Conservation (phyloP, 2,888 invertebrate genomes). For the Atethmia centrago region DNA sequence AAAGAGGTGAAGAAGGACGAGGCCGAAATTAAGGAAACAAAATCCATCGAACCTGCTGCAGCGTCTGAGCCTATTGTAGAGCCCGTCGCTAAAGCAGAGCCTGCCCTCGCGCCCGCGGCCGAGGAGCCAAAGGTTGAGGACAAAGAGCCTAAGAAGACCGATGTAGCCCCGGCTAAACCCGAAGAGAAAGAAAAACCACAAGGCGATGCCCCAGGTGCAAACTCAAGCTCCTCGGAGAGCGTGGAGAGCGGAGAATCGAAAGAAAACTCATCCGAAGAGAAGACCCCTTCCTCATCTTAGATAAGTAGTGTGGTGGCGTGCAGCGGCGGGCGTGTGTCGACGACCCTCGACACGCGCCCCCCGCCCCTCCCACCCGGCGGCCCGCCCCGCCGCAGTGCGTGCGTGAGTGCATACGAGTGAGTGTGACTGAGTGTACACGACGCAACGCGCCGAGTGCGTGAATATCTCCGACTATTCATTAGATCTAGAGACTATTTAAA, state of each 20-base stretch:
- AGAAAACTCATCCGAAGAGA: conserved; percentile 70
- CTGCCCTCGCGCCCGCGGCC: conserved; percentile 15
- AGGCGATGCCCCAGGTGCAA: conserved; percentile 71
- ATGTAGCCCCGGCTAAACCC: conserved; percentile 11
- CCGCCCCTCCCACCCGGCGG: conserved; percentile 83
- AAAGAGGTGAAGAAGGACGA: conserved; percentile 63
- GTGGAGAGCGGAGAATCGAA: conserved; percentile 70
- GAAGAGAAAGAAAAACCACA: conserved; percentile 42
- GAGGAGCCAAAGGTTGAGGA: conserved; percentile 24
- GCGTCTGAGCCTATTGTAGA: conserved; percentile 31
- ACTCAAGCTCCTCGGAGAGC: conserved; percentile 77
- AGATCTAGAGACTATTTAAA: conserved; percentile 89
- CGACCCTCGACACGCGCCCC: conserved; percentile 88
- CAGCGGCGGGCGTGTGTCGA: conserved; percentile 89
- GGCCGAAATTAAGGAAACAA: conserved; percentile 56
- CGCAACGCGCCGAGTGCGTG: conserved; percentile 68
- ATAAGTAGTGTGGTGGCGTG: conserved; percentile 74
- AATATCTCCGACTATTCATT: conserved; percentile 81
- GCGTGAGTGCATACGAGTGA: conserved; percentile 66
- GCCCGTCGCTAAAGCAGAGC: conserved; percentile 14
- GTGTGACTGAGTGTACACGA: conserved; percentile 74
- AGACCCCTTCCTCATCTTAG: conserved; percentile 78
- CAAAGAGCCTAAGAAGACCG: conserved; percentile 37
- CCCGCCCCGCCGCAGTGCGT: conserved; percentile 59
- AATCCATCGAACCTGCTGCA: conserved; percentile 41